These are phyloP conservation scores for Xestia c-nigrum DNA, from an alignment of 2,888 invertebrate genomes.

Conservation along the genomic window DNA sequence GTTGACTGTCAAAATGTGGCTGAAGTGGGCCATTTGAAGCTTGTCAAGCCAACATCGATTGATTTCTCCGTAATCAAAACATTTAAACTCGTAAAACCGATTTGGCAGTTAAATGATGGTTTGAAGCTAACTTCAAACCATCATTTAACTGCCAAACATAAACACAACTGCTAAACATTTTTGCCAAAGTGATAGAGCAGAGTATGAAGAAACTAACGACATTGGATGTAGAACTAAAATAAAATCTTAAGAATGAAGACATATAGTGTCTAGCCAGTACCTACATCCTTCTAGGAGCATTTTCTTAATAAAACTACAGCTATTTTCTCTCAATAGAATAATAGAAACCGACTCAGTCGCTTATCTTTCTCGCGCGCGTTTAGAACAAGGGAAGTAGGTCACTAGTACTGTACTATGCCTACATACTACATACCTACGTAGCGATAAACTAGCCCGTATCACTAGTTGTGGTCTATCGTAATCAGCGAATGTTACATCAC, in stretches of 20 bases:
- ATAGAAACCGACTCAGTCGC: constrained; percentile 37
- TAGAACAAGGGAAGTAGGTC: constrained; percentile 46
- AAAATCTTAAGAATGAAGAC: neutral
- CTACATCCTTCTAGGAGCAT: neutral
- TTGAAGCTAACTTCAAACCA: too few relatives aligned
- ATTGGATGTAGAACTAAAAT: neutral
- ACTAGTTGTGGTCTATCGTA: constrained; percentile 47
- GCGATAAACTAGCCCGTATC: constrained; percentile 47
- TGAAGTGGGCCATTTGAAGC: constrained; percentile 18
- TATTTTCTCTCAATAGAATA: constrained; percentile 34
- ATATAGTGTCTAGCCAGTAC: neutral
- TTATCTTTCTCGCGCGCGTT: constrained; percentile 34
- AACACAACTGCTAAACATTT: too few relatives aligned
- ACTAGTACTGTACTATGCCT: constrained; percentile 22
- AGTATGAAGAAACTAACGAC: neutral
- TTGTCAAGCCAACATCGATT: neutral
- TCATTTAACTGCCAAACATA: too few relatives aligned
- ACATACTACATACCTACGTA: constrained; percentile 10
- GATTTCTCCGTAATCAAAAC: neutral
- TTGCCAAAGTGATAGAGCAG: too few relatives aligned
- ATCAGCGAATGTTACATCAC: constrained; percentile 45
- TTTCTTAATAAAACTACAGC: constrained; percentile 2
- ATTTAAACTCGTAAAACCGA: neutral
- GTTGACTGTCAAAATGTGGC: constrained; percentile 32
- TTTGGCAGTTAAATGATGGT: neutral